Evolutionary conservation across 2,797 vertebrate species (phyloP).

Genomic region (Podarcis siculus): DNA sequence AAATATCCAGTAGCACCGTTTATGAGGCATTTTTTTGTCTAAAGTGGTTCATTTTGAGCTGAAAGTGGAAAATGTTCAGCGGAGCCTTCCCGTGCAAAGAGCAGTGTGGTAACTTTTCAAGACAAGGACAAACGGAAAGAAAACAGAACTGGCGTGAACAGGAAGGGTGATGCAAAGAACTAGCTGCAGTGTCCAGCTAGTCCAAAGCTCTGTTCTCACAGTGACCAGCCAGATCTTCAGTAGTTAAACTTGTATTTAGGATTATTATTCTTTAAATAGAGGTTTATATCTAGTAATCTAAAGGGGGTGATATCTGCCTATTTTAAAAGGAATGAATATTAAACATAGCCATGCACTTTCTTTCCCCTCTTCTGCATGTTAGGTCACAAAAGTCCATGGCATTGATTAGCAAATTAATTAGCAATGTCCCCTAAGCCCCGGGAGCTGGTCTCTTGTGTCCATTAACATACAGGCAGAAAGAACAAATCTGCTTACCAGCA

Average conservation of each 20-base stretch:
- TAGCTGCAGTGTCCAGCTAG: too few relatives aligned
- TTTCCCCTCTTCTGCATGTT: background rate
- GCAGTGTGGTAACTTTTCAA: background rate
- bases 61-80: background rate
- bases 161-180: background rate
- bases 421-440: conserved; percentile 17
- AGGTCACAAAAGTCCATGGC: conserved; percentile 18
- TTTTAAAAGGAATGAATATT: background rate
- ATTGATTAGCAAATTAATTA: conserved; percentile 50
- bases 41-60: background rate
- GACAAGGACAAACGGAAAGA: background rate
- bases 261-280: background rate
- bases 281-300: background rate
- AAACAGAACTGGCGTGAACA: background rate
- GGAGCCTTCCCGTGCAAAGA: background rate
- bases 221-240: background rate
- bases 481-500: conserved; percentile 21
- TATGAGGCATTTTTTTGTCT: background rate
- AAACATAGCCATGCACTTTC: background rate
- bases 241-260: background rate
- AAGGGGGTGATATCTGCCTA: background rate
- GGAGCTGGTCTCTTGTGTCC: conserved; percentile 19
- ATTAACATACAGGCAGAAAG: conserved; percentile 22
- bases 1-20: background rate
- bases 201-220: too few relatives aligned